phyloP scores from a whole-genome alignment of 2,888 invertebrate genomes.

The Norana najaformis region DNA sequence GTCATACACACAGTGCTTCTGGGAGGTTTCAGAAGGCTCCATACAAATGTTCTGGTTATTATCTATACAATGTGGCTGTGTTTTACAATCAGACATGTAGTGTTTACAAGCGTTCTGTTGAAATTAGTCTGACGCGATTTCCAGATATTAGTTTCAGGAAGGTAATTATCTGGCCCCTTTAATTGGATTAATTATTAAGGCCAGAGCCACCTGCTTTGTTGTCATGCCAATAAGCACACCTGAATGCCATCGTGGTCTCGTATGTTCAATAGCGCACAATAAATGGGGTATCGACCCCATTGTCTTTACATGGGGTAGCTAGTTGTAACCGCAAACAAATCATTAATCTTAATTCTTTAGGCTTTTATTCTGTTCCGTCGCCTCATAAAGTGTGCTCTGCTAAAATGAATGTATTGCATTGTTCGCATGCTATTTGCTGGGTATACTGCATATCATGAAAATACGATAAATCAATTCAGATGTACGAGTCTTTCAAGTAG shows the following conservation, averaged over 20 bases:
- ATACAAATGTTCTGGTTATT: neutral
- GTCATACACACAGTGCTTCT: neutral
- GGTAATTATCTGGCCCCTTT: neutral
- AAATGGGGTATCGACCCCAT: neutral
- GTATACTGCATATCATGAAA: no score
- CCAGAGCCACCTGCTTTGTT: neutral
- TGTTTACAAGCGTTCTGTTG: no score
- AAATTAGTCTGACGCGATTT: no score
- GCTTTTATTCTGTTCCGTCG: neutral
- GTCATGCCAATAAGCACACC: conserved; percentile 3
- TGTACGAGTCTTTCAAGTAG: no score
- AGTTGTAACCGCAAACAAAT: neutral
- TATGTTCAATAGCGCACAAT: neutral
- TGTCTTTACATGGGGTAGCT: neutral
- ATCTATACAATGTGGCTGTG: neutral
- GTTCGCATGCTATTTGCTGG: no score
- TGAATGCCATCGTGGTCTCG: neutral
- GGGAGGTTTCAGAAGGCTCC: neutral
- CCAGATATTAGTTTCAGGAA: no score
- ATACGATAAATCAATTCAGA: no score
- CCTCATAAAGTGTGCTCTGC: neutral
- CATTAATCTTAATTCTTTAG: neutral
- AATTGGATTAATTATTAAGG: neutral
- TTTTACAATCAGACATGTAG: no score
- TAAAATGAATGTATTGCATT: no score